phyloP scores from a whole-genome alignment of 1,140 invertebrate species.

The Ericerus pela region DNA sequence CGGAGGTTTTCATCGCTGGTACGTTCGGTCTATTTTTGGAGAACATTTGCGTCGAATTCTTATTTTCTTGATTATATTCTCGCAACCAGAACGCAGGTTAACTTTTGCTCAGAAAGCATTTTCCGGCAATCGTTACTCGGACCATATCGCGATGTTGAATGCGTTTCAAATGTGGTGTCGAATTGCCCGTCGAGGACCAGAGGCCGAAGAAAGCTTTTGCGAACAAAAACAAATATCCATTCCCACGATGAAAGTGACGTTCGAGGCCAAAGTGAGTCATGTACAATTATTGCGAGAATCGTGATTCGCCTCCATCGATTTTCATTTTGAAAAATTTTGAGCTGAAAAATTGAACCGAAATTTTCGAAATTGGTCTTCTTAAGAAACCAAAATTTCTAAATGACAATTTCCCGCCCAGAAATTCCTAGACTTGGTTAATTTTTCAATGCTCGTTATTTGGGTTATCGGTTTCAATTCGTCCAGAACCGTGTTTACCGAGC shows the following conservation, averaged over 20 bases:
- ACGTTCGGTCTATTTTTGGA: not conserved
- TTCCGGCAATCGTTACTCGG: conserved; percentile 71
- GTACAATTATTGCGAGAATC: no score
- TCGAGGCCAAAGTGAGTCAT: conserved; percentile 63
- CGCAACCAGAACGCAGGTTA: conserved; percentile 43
- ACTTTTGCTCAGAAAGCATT: conserved; percentile 63
- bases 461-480: no score
- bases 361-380: no score
- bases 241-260: conserved; percentile 75
- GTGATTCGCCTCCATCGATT: no score
- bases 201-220: conserved; percentile 70
- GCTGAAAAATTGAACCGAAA: no score
- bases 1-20: conserved; percentile 17
- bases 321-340: no score
- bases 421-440: no score
- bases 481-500: no score
- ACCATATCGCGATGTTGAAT: conserved; percentile 88
- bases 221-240: conserved; percentile 77
- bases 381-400: no score
- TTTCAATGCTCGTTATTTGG: no score
- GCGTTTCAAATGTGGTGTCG: conserved; percentile 82
- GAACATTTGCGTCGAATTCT: not conserved
- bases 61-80: conserved; percentile 1
- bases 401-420: no score
- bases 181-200: conserved; percentile 52